phyloP scores from a whole-genome alignment of 1,140 invertebrate species.

The Caerostris extrusa region DNA sequence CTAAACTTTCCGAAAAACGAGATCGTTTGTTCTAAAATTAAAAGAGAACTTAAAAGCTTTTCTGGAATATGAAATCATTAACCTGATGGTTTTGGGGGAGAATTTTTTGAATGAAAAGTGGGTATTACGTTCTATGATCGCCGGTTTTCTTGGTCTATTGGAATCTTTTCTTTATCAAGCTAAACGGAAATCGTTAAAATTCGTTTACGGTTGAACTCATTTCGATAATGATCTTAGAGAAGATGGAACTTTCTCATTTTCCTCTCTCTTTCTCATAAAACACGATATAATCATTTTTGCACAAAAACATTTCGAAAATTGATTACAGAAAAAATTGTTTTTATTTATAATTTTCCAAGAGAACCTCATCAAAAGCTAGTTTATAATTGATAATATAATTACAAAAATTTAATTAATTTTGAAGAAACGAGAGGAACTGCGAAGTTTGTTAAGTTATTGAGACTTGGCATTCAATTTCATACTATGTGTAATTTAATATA shows the following conservation, averaged over 20 bases:
- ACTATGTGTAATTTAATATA: no score
- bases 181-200: constrained; percentile 55
- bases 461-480: no score
- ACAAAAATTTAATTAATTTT: no score
- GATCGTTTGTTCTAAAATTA: constrained; percentile 68
- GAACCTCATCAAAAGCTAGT: no score
- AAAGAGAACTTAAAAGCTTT: constrained; percentile 56
- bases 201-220: constrained; percentile 45
- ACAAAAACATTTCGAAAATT: no score
- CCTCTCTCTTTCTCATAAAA: no score
- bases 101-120: neutral
- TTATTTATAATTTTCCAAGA: no score
- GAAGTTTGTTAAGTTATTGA: no score
- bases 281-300: no score
- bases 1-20: constrained; percentile 50
- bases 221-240: constrained; percentile 60
- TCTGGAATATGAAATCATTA: constrained; percentile 67
- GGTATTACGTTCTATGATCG: neutral
- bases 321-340: no score
- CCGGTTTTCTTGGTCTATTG: neutral
- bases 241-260: neutral
- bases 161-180: constrained; percentile 15
- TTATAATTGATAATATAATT: no score
- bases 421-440: no score
- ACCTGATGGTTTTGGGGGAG: constrained; percentile 4